Conservation (phyloP, 1,140 invertebrate genomes). For the Zaprionus lachaisei region DNA sequence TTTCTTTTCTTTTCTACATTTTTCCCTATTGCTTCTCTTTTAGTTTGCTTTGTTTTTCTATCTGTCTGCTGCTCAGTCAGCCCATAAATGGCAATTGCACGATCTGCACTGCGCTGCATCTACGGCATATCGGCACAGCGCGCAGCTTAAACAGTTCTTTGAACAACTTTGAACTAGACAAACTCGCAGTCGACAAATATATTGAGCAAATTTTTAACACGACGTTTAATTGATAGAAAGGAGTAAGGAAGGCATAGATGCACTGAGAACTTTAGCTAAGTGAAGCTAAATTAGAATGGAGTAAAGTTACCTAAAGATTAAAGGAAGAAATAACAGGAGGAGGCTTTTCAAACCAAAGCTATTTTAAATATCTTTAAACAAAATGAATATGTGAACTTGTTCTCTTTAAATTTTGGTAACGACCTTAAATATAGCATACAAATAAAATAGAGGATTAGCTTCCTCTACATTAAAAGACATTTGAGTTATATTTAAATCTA, state of each 20-base stretch:
- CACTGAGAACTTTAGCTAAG: not conserved
- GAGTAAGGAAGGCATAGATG: not conserved
- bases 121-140: constrained; percentile 43
- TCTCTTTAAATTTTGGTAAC: too few relatives aligned
- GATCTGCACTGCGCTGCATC: constrained; percentile 49
- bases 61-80: constrained; percentile 30
- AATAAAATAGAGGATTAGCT: too few relatives aligned
- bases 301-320: not conserved
- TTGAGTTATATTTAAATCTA: not conserved
- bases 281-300: not conserved
- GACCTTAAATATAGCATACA: not conserved
- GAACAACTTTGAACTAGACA: constrained; percentile 9
- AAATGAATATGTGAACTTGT: too few relatives aligned
- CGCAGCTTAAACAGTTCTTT: constrained; percentile 8
- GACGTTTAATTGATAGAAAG: constrained; percentile 6
- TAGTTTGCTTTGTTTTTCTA: constrained; percentile 10
- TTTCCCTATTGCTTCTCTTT: constrained; percentile 6
- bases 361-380: too few relatives aligned
- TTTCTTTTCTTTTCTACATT: constrained; percentile 47
- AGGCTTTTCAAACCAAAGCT: not conserved
- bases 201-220: constrained; percentile 1
- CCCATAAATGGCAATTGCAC: constrained; percentile 73
- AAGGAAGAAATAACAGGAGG: fast-evolving
- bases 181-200: not conserved
- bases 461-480: not conserved